phyloP scores from a whole-genome alignment of 2,888 invertebrate genomes.

The Drosophila mercatorum region DNA sequence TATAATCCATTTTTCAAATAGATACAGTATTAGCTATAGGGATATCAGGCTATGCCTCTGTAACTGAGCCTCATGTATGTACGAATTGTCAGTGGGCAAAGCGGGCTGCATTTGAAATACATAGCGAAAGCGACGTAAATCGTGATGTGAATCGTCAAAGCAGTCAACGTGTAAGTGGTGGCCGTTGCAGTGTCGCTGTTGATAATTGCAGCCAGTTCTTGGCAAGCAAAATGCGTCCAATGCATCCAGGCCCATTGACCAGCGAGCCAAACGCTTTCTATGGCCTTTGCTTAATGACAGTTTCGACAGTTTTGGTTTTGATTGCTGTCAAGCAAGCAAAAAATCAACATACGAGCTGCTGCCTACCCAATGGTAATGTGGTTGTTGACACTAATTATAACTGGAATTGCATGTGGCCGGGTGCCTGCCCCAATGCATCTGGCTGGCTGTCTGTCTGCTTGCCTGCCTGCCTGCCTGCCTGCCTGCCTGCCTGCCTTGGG shows the following conservation, averaged over 20 bases:
- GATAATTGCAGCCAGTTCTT: conserved; percentile 50
- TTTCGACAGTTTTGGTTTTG: conserved; percentile 75
- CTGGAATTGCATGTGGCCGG: conserved; percentile 67
- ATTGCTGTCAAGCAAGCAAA: conserved; percentile 46
- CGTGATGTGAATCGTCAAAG: conserved; percentile 64
- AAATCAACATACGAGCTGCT: conserved; percentile 11
- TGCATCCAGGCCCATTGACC: conserved; percentile 30
- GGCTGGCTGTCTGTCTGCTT: conserved; percentile 11
- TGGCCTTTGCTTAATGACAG: conserved; percentile 61
- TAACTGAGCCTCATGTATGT: neutral
- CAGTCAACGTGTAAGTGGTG: conserved; percentile 14
- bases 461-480: neutral
- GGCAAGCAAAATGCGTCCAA: conserved; percentile 46
- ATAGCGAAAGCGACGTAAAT: conserved; percentile 66
- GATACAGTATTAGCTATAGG: neutral
- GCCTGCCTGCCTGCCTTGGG: conserved; percentile 26
- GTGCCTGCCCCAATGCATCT: conserved; percentile 27
- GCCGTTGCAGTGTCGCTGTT: conserved; percentile 13
- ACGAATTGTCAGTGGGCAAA: no score
- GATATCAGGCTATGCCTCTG: neutral
- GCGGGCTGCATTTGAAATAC: neutral
- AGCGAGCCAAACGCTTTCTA: conserved; percentile 43
- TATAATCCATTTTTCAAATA: no score
- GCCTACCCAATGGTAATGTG: conserved; percentile 63
- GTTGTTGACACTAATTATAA: conserved; percentile 81